Base-by-base conservation (phyloP, 2,888 invertebrate species). In the Oxyteleia sp. region DNA sequence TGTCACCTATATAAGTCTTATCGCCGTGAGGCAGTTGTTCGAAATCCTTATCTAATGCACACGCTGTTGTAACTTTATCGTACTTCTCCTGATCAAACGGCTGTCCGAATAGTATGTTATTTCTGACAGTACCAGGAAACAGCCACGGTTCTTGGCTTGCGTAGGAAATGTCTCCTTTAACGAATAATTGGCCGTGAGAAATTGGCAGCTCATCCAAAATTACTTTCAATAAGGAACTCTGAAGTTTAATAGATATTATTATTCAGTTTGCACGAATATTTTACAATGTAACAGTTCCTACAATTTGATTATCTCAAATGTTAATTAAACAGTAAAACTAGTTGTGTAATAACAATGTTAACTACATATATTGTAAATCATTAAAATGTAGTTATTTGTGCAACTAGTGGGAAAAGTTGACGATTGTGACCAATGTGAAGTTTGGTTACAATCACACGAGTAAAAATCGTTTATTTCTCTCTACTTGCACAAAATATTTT, bases 81-180 rank as follows among this genome's bases (percentile, higher is more conserved):
- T 96, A 96, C 89, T 95, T 94, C 68, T 94, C 94, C 59, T 94
- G 94, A 81, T 96, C 94, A 89, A 94, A 96, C 0, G 95, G 94
- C 85, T 95, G 93, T 0, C 98, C 98, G 92, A 98, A 98, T n/a
- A 97, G 92, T 88, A 98, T 97, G 93, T 98, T 98, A 90, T 98
- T 97, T 59, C 96, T 94, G 0, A 98, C 95, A 0, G 96, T 96
- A 13, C 95, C 95, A 0, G 96, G 96, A 91, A 96, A 97, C 0
- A 97, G 95, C 98, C 98, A 98, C 5, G 98, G 95, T 91, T 98
- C 97, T 93, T 98, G 98, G 85, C 96, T 95, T 0, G 97, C 96
- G 92, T 98, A 98, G 23, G 96, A 96, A n/a, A 96, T 89, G 35
- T 91, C 94, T 1, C 96, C 98, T 61, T 94, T 94, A 11, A 96